phyloP scores from a whole-genome alignment of 2,888 invertebrate genomes.

The Noctua fimbriata region DNA sequence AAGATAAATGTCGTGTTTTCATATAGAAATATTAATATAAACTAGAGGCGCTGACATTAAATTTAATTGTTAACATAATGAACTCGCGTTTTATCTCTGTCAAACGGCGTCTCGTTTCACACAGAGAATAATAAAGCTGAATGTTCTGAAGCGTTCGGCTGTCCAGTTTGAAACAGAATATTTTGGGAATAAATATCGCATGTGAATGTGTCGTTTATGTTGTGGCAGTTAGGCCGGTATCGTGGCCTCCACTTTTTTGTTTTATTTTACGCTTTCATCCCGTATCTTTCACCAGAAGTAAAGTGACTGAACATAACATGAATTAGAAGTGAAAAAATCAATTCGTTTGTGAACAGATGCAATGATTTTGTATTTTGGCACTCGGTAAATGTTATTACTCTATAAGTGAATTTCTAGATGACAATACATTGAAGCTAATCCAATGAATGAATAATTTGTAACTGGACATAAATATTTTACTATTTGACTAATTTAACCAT shows the following conservation, averaged over 20 bases:
- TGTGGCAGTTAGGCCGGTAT: neutral
- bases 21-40: neutral
- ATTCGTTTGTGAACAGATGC: neutral
- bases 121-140: slow-evolving; percentile 34
- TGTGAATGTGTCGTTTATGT: neutral
- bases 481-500: no score
- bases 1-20: no score
- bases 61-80: slow-evolving; percentile 13
- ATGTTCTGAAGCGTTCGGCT: slow-evolving; percentile 5
- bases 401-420: no score
- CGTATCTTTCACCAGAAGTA: neutral
- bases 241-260: neutral
- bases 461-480: no score
- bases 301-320: neutral
- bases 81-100: slow-evolving; percentile 22
- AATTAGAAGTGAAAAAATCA: neutral
- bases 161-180: slow-evolving; percentile 6
- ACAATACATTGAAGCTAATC: no score
- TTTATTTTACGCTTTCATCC: neutral
- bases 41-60: neutral
- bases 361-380: neutral
- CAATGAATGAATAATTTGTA: no score
- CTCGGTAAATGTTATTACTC: no score
- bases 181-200: neutral
- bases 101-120: slow-evolving; percentile 20